These are phyloP conservation scores for Poecilus cupreus DNA, from an alignment of 2,888 invertebrate species.

Conservation along the genomic window DNA sequence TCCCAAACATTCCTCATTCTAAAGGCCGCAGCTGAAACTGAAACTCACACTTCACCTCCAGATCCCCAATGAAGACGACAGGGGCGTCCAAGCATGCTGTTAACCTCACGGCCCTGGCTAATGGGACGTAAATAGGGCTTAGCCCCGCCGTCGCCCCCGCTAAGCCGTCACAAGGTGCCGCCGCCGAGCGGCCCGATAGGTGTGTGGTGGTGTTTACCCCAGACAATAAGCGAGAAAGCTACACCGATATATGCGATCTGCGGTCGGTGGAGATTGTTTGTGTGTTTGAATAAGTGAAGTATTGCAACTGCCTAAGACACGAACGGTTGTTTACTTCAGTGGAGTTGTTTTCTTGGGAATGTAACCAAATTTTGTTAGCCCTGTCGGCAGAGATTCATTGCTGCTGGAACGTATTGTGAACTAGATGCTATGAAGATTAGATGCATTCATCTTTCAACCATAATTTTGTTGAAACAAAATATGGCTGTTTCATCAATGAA, in stretches of 20 bases:
- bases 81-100: conserved; percentile 71
- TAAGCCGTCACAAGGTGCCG: conserved; percentile 37
- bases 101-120: conserved; percentile 66
- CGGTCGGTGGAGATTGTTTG: no score
- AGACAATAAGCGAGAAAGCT: conserved; percentile 15
- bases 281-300: neutral
- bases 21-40: no score
- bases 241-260: conserved; percentile 5
- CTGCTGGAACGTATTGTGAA: no score
- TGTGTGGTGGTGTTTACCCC: conserved; percentile 29
- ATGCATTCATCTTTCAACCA: no score
- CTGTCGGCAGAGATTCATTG: no score
- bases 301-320: neutral
- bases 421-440: no score
- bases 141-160: conserved; percentile 45
- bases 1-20: no score
- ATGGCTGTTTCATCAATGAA: no score
- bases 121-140: conserved; percentile 68
- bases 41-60: neutral
- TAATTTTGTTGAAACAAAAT: no score
- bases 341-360: no score
- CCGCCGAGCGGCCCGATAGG: conserved; percentile 26
- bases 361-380: no score
- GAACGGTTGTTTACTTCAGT: no score
- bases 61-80: conserved; percentile 64